These are phyloP conservation scores for Lacerta viridis DNA, from an alignment of 2,797 vertebrate species.

Conservation along the genomic window DNA sequence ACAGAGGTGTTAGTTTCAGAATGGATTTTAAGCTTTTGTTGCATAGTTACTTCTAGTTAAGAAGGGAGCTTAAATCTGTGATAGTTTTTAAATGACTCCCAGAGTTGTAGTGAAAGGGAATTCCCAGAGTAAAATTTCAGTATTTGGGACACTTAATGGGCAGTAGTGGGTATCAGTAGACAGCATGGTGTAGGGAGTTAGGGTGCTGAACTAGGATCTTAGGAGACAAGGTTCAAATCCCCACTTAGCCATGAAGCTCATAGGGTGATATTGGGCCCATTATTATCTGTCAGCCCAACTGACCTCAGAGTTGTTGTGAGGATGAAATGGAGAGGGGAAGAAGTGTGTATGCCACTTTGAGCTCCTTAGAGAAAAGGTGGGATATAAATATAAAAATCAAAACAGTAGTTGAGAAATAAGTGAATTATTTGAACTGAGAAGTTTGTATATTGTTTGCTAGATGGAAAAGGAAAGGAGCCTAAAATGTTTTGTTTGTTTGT, in stretches of 20 bases:
- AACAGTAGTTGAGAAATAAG: neutral
- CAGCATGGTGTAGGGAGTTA: too few relatives aligned
- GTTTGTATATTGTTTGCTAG: neutral
- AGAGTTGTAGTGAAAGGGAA: neutral
- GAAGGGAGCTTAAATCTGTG: neutral
- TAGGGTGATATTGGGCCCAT: too few relatives aligned
- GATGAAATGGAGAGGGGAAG: too few relatives aligned
- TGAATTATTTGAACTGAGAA: neutral
- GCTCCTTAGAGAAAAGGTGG: too few relatives aligned
- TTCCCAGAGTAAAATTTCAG: neutral
- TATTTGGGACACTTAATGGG: too few relatives aligned
- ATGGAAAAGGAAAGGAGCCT: neutral
- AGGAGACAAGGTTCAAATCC: too few relatives aligned
- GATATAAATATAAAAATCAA: too few relatives aligned
- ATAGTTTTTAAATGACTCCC: neutral
- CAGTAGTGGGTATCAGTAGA: neutral
- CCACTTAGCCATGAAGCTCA: too few relatives aligned
- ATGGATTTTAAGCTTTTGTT: neutral
- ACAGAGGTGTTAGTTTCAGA: constrained; percentile 38
- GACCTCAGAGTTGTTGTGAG: too few relatives aligned
- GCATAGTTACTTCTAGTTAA: neutral
- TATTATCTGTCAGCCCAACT: too few relatives aligned
- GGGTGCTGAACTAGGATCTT: too few relatives aligned
- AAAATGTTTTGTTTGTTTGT: neutral
- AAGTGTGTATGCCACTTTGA: too few relatives aligned